A percentile compares a stretch with the other conserved stretches of the same genome.
phyloP scores from a whole-genome alignment of 1,140 invertebrate genomes.

The Onthophagus taurus region DNA sequence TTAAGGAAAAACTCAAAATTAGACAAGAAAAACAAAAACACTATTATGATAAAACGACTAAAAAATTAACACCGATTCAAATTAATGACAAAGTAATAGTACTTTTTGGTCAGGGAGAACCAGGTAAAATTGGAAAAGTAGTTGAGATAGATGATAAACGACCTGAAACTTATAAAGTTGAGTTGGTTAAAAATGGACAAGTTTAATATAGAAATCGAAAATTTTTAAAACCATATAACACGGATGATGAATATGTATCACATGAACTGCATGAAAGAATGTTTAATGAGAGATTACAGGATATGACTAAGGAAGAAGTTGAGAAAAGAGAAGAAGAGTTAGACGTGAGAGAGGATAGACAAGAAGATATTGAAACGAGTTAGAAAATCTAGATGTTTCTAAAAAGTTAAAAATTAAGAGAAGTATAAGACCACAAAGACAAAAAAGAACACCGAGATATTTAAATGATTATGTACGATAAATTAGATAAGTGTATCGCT shows the following conservation, averaged over 20 bases:
- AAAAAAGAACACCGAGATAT: no score
- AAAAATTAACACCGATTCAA: background rate
- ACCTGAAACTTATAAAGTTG: background rate
- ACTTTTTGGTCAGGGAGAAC: background rate
- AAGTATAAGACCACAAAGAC: no score
- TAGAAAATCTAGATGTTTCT: no score
- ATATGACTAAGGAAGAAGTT: no score
- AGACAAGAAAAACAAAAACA: slow-evolving; percentile 1
- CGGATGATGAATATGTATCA: background rate
- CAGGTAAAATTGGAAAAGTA: background rate
- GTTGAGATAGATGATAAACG: background rate
- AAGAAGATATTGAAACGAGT: no score
- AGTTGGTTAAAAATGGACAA: background rate
- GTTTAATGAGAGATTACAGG: no score
- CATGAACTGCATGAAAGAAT: background rate
- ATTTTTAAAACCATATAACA: background rate
- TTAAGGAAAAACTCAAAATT: background rate
- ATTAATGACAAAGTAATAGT: background rate
- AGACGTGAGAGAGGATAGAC: no score
- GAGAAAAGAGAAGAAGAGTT: no score
- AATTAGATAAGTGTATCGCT: no score
- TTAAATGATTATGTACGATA: no score
- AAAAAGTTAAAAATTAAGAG: no score
- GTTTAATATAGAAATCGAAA: background rate
- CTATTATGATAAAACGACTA: background rate